Evolutionary conservation across 2,113 vertebrate species (phyloP).

Genomic region (Ellobius talpinus): DNA sequence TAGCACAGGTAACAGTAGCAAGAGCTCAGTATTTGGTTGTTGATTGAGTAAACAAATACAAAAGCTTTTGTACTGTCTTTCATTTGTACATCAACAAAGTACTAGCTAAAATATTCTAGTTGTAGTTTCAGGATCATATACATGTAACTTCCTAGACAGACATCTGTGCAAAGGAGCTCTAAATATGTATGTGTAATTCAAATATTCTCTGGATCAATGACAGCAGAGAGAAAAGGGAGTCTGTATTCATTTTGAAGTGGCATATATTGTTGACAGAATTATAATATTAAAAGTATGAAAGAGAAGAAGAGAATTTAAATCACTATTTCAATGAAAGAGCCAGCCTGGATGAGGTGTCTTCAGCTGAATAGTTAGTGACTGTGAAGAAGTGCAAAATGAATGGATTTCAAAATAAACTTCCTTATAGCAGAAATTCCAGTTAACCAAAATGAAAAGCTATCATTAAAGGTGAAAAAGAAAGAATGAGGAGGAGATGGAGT

Average conservation of each 20-base stretch:
- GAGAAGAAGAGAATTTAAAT: constrained; percentile 7
- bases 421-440: neutral
- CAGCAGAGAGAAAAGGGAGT: neutral
- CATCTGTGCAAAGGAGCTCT: neutral
- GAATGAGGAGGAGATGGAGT: neutral
- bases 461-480: neutral
- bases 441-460: neutral
- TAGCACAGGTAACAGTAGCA: neutral
- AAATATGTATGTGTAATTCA: neutral
- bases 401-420: neutral
- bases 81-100: neutral
- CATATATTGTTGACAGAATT: neutral
- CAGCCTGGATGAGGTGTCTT: neutral
- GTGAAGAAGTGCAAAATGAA: neutral
- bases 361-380: neutral
- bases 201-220: neutral
- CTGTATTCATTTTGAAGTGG: constrained; percentile 23
- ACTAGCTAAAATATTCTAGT: neutral
- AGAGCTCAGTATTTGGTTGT: neutral
- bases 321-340: neutral
- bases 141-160: constrained; percentile 17
- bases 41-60: constrained; percentile 4
- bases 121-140: neutral
- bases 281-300: neutral
- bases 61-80: neutral